Evolutionary conservation across 2,797 vertebrate genomes (phyloP).

Genomic region (Acrossocheilus wenchowensis): DNA sequence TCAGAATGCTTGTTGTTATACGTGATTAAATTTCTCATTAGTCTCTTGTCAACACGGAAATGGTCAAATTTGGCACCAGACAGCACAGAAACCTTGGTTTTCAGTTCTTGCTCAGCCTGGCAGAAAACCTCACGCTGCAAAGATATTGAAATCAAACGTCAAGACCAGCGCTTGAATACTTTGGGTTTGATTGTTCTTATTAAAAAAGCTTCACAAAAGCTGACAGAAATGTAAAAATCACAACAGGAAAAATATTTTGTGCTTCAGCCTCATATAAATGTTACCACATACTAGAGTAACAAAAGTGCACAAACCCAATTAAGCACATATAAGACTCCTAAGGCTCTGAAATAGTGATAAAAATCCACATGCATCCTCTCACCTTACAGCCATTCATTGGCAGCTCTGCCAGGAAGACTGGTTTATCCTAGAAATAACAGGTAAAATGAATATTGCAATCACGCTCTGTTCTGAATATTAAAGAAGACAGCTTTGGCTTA

Average conservation of each 20-base stretch:
- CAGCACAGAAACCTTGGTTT: constrained; percentile 11
- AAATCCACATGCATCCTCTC: neutral
- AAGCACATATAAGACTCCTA: neutral
- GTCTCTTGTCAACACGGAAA: fast-evolving
- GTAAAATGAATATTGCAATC: neutral
- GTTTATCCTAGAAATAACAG: neutral
- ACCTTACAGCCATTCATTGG: neutral
- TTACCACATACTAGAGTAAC: neutral
- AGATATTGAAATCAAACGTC: constrained; percentile 2
- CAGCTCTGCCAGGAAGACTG: neutral
- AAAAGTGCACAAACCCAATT: neutral
- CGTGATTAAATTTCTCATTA: neutral
- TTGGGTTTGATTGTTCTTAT: neutral
- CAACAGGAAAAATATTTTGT: neutral
- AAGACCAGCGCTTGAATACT: neutral
- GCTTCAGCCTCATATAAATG: neutral
- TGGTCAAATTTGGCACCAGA: fast-evolving
- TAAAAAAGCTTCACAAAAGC: neutral
- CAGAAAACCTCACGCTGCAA: constrained; percentile 71
- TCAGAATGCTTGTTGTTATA: neutral
- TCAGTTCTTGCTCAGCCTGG: constrained; percentile 53
- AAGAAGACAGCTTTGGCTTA: too few species aligned
- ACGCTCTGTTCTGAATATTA: neutral
- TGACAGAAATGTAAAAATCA: neutral
- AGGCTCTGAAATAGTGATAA: too few species aligned